A percentile compares a stretch with the other conserved stretches of the same genome.
These are phyloP conservation scores for Diplolepis rosae DNA, from an alignment of 2,888 invertebrate genomes.

Conservation along the genomic window DNA sequence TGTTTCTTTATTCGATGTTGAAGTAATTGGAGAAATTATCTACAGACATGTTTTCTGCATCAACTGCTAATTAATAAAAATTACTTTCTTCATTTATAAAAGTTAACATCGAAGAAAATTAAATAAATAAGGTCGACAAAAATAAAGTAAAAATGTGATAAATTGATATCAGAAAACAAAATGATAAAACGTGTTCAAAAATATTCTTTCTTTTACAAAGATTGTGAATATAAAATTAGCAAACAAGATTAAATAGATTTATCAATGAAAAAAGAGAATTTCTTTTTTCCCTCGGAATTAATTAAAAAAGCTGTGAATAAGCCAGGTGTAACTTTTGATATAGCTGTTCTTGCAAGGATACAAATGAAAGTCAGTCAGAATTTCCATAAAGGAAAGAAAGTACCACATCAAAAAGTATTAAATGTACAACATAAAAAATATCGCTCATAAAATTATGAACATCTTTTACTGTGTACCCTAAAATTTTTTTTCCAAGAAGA, in stretches of 20 bases:
- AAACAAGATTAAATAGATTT: too few relatives aligned
- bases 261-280: too few relatives aligned
- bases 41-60: too few relatives aligned
- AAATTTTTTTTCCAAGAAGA: background rate
- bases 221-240: too few relatives aligned
- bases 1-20: background rate
- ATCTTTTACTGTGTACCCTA: background rate
- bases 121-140: too few relatives aligned
- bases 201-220: too few relatives aligned
- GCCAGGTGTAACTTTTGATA: background rate
- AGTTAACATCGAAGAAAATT: background rate
- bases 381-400: background rate
- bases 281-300: too few relatives aligned
- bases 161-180: too few relatives aligned
- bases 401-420: background rate
- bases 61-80: too few relatives aligned
- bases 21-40: background rate
- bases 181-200: too few relatives aligned
- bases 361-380: background rate
- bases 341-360: background rate
- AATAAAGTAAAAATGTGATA: too few relatives aligned
- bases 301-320: too few relatives aligned
- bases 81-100: background rate
- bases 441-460: background rate
- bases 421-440: constrained; percentile 1